A percentile compares a stretch with the other conserved stretches of the same genome.
Evolutionary conservation across 2,113 vertebrate species (phyloP).

Genomic region (Pimephales promelas): DNA sequence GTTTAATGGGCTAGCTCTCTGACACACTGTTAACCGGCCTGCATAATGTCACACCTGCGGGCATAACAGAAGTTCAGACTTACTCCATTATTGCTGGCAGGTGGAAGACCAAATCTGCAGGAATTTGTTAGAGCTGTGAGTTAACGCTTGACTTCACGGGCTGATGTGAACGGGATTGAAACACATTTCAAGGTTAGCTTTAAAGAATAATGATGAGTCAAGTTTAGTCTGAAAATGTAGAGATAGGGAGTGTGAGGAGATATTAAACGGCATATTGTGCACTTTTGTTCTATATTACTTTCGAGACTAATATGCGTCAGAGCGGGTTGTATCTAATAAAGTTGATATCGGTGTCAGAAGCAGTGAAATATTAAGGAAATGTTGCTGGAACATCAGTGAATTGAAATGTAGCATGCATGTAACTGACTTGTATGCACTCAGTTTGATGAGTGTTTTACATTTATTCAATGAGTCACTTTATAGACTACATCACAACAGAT

Average conservation of each 20-base stretch:
- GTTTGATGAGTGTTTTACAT: neutral
- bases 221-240: slow-evolving; percentile 22
- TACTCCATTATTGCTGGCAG: slow-evolving; percentile 21
- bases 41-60: slow-evolving; percentile 46
- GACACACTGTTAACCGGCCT: slow-evolving; percentile 25
- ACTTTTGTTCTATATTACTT: slow-evolving; percentile 18
- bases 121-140: slow-evolving; percentile 1
- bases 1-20: slow-evolving; percentile 40
- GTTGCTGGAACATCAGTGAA: neutral
- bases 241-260: neutral
- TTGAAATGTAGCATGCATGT: neutral
- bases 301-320: neutral
- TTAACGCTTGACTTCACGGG: neutral
- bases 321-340: neutral
- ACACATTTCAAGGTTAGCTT: slow-evolving; percentile 24
- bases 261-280: neutral
- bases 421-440: slow-evolving; percentile 12
- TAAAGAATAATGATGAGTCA: slow-evolving; percentile 41
- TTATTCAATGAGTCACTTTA: neutral
- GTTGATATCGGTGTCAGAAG: neutral
- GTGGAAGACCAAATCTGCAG: slow-evolving; percentile 32
- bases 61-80: slow-evolving; percentile 42
- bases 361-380: neutral
- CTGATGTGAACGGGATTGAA: slow-evolving; percentile 27
- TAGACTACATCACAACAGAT: neutral